A percentile compares a stretch with the other conserved stretches of the same genome.
These are phyloP conservation scores for Mythimna loreyi DNA, from an alignment of 2,888 invertebrate genomes.

Conservation along the genomic window DNA sequence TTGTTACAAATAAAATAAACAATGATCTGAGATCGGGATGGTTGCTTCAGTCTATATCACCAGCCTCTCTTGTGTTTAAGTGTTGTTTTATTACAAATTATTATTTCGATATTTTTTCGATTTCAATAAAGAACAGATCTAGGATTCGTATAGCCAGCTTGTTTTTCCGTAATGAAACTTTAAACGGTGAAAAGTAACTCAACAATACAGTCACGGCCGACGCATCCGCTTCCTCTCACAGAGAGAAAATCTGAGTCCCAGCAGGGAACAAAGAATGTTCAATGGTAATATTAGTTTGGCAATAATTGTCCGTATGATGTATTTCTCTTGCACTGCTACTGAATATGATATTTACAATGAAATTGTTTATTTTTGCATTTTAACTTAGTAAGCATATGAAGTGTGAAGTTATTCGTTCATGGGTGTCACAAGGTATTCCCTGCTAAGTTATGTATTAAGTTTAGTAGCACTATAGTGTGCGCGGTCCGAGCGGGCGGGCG, in stretches of 20 bases:
- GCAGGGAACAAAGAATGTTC: neutral
- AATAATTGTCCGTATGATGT: neutral
- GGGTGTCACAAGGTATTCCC: neutral
- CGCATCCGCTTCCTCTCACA: neutral
- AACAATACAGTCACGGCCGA: neutral
- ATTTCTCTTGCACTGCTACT: neutral
- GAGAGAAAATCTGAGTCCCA: neutral
- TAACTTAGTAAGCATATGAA: neutral
- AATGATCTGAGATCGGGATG: slow-evolving; percentile 34
- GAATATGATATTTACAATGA: slow-evolving; percentile 21
- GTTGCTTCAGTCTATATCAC: slow-evolving; percentile 4
- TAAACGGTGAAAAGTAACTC: neutral
- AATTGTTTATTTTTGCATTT: neutral
- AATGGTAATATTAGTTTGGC: neutral
- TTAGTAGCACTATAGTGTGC: slow-evolving; percentile 22
- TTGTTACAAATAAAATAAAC: neutral
- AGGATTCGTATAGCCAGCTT: too few relatives aligned
- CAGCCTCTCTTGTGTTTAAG: too few relatives aligned
- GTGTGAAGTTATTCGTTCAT: neutral
- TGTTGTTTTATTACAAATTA: neutral
- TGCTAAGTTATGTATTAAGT: neutral
- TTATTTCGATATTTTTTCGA: neutral
- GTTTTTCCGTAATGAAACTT: neutral
- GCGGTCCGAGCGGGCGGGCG: neutral
- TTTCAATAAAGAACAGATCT: too few relatives aligned